A percentile compares a stretch with the other conserved stretches of the same genome.
Evolutionary conservation across 2,797 vertebrate genomes (phyloP).

Genomic region (Vultur gryphus): DNA sequence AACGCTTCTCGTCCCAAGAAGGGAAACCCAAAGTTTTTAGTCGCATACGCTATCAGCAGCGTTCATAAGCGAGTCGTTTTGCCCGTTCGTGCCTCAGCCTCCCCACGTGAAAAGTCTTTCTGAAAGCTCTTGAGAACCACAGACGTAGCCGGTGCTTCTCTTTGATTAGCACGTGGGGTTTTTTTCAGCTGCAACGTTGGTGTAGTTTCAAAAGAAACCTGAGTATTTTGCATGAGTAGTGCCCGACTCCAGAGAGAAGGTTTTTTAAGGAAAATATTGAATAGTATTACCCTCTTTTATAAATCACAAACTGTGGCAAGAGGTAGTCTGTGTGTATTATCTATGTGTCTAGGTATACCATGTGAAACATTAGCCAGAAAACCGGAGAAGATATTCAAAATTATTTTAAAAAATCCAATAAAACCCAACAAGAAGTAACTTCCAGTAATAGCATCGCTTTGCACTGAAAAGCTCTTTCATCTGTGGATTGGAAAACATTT

Average conservation of each 20-base stretch:
- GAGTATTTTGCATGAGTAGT: background rate
- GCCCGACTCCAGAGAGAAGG: background rate
- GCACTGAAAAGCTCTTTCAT: background rate
- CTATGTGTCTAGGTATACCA: background rate
- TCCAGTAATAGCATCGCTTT: background rate
- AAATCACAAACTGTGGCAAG: background rate
- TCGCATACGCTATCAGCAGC: rapidly evolving
- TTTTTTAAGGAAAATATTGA: background rate
- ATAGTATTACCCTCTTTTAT: background rate
- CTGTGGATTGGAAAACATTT: background rate
- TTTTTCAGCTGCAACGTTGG: background rate
- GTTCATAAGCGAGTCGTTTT: background rate
- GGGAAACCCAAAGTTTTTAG: background rate
- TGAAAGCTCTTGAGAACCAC: background rate
- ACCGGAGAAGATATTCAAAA: background rate
- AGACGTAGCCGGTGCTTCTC: background rate
- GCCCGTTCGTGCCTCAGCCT: background rate
- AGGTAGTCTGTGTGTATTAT: background rate
- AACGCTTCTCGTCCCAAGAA: background rate
- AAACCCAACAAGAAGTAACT: background rate
- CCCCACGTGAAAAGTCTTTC: background rate
- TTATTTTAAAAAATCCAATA: background rate
- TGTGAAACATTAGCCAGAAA: background rate
- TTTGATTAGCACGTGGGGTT: rapidly evolving
- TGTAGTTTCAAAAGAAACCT: background rate